Conservation (phyloP, 2,797 vertebrate species). For the Sebastes reedi region DNA sequence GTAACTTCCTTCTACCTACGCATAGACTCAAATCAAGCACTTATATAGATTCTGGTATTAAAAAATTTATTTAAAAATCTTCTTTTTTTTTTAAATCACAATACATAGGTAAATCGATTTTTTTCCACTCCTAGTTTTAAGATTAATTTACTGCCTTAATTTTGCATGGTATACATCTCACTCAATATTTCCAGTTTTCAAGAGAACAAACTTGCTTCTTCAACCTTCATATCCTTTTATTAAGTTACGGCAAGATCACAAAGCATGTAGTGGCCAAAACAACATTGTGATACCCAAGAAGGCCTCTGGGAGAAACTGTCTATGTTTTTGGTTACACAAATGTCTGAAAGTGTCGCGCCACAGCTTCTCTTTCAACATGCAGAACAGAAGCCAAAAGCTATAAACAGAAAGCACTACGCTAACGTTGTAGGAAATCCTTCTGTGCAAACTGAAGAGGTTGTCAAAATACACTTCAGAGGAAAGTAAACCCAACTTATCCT, state of each 20-base stretch:
- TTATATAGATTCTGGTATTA: too few relatives aligned
- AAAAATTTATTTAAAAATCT: too few relatives aligned
- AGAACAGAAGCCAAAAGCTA: slow-evolving; percentile 60
- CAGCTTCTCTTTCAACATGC: slow-evolving; percentile 48
- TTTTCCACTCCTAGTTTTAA: not conserved
- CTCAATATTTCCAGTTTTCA: not conserved
- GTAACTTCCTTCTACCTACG: too few relatives aligned
- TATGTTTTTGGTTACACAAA: slow-evolving; percentile 41
- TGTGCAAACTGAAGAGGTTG: slow-evolving; percentile 51
- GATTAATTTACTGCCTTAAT: not conserved
- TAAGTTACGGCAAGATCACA: not conserved
- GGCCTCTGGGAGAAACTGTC: slow-evolving; percentile 27
- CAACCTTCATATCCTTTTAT: not conserved
- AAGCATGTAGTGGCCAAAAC: not conserved
- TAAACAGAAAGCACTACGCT: slow-evolving; percentile 50
- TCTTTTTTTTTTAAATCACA: too few relatives aligned
- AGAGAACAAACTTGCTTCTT: not conserved
- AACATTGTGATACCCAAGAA: slow-evolving; percentile 38
- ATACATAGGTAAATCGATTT: too few relatives aligned
- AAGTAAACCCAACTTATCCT: slow-evolving; percentile 65
- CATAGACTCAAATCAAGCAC: too few relatives aligned
- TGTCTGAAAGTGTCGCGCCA: slow-evolving; percentile 42
- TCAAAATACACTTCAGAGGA: slow-evolving; percentile 74
- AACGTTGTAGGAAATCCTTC: slow-evolving; percentile 63
- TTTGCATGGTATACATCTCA: not conserved